Evolutionary conservation across 2,113 vertebrate genomes (phyloP).

Genomic region (Centrocercus urophasianus): DNA sequence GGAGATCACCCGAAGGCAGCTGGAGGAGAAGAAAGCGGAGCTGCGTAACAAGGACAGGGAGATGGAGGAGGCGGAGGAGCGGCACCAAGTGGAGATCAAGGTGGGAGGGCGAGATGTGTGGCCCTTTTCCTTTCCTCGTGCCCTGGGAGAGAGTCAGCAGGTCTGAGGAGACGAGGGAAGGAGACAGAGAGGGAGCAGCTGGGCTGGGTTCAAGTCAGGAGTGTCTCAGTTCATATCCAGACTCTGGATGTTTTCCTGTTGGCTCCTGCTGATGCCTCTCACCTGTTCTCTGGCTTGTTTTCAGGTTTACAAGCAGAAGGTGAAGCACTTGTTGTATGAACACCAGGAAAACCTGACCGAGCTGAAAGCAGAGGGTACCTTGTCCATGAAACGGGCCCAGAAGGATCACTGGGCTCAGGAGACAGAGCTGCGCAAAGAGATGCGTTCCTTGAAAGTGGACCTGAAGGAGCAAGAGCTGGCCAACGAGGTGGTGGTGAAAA

Average conservation of each 20-base stretch:
- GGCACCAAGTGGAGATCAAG: slow-evolving; percentile 92
- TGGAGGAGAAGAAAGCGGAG: slow-evolving; percentile 86
- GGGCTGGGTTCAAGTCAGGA: background rate
- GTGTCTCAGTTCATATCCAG: rapidly evolving
- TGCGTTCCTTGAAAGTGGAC: slow-evolving; percentile 74
- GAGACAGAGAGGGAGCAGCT: background rate
- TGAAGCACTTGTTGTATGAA: slow-evolving; percentile 93
- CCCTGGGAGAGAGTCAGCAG: background rate
- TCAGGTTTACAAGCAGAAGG: slow-evolving; percentile 93
- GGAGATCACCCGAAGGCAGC: slow-evolving; percentile 85
- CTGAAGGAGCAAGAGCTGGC: slow-evolving; percentile 85
- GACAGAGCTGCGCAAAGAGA: slow-evolving; percentile 71
- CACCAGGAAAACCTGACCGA: slow-evolving; percentile 90
- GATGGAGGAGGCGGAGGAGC: slow-evolving; percentile 87
- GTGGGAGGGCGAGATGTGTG: slow-evolving; percentile 55
- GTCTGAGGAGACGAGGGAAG: background rate
- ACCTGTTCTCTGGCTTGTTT: background rate
- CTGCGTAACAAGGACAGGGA: slow-evolving; percentile 84
- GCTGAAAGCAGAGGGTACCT: slow-evolving; percentile 77
- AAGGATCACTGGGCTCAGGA: slow-evolving; percentile 83
- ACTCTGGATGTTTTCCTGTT: rapidly evolving
- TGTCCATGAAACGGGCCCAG: slow-evolving; percentile 78
- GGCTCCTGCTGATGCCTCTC: background rate
- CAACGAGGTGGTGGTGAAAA: slow-evolving; percentile 78
- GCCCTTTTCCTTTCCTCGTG: rapidly evolving